phyloP scores from a whole-genome alignment of 2,888 invertebrate species.

The Stenotaenia linearis region DNA sequence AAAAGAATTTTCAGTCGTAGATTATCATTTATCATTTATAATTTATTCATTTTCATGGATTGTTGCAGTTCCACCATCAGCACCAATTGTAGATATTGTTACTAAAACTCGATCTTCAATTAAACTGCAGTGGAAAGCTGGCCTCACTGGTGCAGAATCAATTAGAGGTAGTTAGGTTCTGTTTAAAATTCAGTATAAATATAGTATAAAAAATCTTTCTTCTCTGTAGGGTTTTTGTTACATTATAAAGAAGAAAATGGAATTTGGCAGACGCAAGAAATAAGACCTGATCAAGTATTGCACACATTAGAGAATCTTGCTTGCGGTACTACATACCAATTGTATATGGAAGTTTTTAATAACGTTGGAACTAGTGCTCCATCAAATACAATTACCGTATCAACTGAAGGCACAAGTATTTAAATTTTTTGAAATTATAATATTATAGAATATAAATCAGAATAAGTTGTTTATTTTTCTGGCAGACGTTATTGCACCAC shows the following conservation, averaged over 20 bases:
- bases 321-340: background rate
- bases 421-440: background rate
- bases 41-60: too few relatives aligned
- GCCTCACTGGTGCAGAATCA: slow-evolving; percentile 29
- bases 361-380: background rate
- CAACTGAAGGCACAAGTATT: background rate
- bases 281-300: background rate
- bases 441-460: background rate
- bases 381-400: background rate
- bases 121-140: slow-evolving; percentile 38
- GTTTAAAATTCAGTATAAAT: background rate
- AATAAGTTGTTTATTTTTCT: too few relatives aligned
- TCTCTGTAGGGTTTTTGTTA: background rate
- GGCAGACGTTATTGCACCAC: background rate
- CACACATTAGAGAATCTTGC: background rate
- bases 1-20: background rate
- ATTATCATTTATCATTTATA: background rate
- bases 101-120: slow-evolving; percentile 37
- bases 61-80: slow-evolving; percentile 40
- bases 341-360: background rate
- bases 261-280: background rate
- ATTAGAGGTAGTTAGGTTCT: slow-evolving; percentile 28
- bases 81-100: slow-evolving; percentile 38
- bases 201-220: background rate
- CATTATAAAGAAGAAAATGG: background rate